Evolutionary conservation across 2,113 vertebrate species (phyloP).

Genomic region (Engystomops pustulosus): DNA sequence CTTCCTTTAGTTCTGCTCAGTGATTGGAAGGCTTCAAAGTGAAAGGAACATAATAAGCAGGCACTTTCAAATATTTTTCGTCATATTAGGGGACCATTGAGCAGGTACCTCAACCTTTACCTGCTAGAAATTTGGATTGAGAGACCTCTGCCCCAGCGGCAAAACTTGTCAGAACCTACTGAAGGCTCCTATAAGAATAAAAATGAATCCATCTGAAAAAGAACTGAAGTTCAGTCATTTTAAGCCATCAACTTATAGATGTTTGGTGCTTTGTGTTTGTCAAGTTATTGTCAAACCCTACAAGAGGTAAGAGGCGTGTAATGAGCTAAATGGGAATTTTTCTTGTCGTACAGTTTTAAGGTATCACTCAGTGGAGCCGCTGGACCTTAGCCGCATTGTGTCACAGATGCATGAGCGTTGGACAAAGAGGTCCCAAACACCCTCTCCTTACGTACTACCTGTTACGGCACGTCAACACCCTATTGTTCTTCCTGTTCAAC

Average conservation of each 20-base stretch:
- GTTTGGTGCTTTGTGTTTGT: not conserved
- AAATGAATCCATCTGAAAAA: not conserved
- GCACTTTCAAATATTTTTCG: too few species aligned
- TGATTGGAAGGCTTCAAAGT: too few species aligned
- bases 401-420: not conserved
- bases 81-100: too few species aligned
- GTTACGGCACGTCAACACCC: not conserved
- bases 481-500: not conserved
- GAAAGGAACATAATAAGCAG: too few species aligned
- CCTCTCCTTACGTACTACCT: not conserved
- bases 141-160: too few species aligned
- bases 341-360: not conserved
- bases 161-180: not conserved
- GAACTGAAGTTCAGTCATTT: not conserved
- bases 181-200: not conserved
- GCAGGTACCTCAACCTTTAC: too few species aligned
- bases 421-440: not conserved
- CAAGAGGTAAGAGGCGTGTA: not conserved
- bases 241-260: not conserved
- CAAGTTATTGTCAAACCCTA: too few species aligned
- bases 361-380: not conserved
- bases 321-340: conserved; percentile 1
- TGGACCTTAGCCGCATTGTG: not conserved
- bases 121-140: too few species aligned
- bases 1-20: too few species aligned